These are phyloP conservation scores for Apodemia duryi DNA, from an alignment of 2,888 invertebrate species.

Conservation along the genomic window DNA sequence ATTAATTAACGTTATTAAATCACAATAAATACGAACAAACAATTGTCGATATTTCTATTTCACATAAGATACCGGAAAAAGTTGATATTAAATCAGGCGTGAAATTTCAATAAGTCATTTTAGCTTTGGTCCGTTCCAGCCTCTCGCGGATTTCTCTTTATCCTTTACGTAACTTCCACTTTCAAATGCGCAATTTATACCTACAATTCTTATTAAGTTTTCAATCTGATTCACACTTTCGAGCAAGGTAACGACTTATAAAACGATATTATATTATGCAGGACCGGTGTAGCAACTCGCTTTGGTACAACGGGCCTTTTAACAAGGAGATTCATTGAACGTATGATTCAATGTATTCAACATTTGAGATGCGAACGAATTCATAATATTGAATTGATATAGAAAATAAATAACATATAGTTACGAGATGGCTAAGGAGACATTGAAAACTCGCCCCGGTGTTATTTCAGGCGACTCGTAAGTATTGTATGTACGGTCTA, in stretches of 20 bases:
- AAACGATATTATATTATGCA: slow-evolving; percentile 12
- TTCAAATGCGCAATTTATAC: slow-evolving; percentile 27
- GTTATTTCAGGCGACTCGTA: no score
- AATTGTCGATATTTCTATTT: not conserved
- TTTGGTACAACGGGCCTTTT: no score
- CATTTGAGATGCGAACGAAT: no score
- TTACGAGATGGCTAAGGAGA: no score
- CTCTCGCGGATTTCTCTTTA: slow-evolving; percentile 34
- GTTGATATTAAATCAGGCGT: not conserved
- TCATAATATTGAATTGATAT: no score
- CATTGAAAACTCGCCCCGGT: no score
- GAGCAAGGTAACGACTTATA: slow-evolving; percentile 16
- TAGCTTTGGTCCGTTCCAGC: slow-evolving; percentile 28
- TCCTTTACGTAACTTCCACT: slow-evolving; percentile 33
- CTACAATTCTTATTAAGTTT: slow-evolving; percentile 29
- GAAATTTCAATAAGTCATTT: slow-evolving; percentile 25
- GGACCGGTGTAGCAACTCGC: slow-evolving; percentile 3
- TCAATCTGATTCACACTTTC: slow-evolving; percentile 26
- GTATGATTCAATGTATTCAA: no score
- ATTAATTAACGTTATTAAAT: no score
- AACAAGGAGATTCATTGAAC: no score
- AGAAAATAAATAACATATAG: no score
- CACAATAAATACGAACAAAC: no score
- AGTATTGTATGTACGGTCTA: no score
- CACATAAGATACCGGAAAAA: not conserved